phyloP scores from a whole-genome alignment of 2,113 vertebrate genomes.

The Oostethus manadensis region DNA sequence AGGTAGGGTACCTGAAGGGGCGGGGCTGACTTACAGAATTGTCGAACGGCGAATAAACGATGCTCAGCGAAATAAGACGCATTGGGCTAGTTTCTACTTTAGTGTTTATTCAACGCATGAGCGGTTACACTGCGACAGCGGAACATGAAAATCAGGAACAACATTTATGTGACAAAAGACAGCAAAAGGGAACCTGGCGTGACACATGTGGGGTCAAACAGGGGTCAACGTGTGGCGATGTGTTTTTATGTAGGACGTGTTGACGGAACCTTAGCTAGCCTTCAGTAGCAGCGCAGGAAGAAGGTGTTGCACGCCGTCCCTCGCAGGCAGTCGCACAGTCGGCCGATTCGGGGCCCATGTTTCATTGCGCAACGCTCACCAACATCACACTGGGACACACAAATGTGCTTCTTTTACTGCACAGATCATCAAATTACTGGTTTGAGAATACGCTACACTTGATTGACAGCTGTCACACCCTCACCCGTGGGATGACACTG shows the following conservation, averaged over 20 bases:
- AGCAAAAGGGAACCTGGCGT: background rate
- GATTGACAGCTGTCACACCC: slow-evolving; percentile 27
- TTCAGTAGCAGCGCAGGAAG: slow-evolving; percentile 79
- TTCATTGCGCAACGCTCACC: slow-evolving; percentile 77
- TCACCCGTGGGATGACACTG: slow-evolving; percentile 73
- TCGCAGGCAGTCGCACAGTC: slow-evolving; percentile 77
- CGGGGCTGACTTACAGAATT: background rate
- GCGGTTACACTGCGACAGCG: no score
- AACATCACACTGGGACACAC: slow-evolving; percentile 65
- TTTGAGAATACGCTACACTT: background rate
- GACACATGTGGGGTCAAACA: no score
- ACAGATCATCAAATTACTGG: background rate
- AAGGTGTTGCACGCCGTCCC: slow-evolving; percentile 75
- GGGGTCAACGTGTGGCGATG: no score
- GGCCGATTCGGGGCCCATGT: slow-evolving; percentile 76
- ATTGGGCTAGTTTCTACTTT: background rate
- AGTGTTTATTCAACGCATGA: no score
- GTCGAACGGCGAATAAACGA: background rate
- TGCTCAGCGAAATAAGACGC: background rate
- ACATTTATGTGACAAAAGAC: slow-evolving; percentile 56
- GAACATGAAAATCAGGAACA: slow-evolving; percentile 20
- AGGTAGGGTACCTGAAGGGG: background rate
- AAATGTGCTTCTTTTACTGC: background rate
- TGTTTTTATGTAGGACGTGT: no score
- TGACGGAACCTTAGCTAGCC: background rate